Evolutionary conservation across 2,797 vertebrate genomes (phyloP), one percentile per base, ranked within the genome.

Genomic region (Natrix natrix): DNA sequence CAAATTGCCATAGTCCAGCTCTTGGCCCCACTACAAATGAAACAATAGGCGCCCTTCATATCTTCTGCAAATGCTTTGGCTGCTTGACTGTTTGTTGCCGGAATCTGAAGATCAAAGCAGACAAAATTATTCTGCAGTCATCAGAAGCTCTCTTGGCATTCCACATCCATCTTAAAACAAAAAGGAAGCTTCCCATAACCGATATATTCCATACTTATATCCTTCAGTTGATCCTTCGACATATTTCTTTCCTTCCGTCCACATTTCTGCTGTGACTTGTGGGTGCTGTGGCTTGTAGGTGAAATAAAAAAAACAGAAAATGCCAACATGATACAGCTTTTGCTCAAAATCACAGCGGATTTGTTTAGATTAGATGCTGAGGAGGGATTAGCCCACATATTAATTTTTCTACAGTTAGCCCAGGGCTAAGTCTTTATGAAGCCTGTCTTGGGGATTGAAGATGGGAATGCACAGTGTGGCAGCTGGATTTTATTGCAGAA

Each of bases 351-450:
- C 28, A 83, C 52, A 94, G 90, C 69, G 94, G 92, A 93, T 95
- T 96, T 96, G 26, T 93, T 94, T 93, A 92, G 87, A 48, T 63
- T 83, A 94, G 43, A 22, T 93, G 89, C 89, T 0, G 0, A 63
- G 37, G 0, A 93, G 12, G 43, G 54, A 93, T 96, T 93, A 93
- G 83, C 20, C 88, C 26, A 28, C 87, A 8, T 92, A 11, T 91
- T 66, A 93, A 20, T 94, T 61, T 86, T 92, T 60, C 8, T 91
- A n/a, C 28, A 60, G 28, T 88, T 88, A 28, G 59, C 88, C 54
- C 88, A 28, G 37, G 16, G 28, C 88, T 92, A 95, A 94, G 92
- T 55, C n/a, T 93, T 63, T 95, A 78, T 60, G 2, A 74, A 56
- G 2, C 86, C 43, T 74, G 48, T 94, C 52, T 94, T 92, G 94